Conservation (phyloP, 2,888 invertebrate species). For the Steinernema scapterisci region DNA sequence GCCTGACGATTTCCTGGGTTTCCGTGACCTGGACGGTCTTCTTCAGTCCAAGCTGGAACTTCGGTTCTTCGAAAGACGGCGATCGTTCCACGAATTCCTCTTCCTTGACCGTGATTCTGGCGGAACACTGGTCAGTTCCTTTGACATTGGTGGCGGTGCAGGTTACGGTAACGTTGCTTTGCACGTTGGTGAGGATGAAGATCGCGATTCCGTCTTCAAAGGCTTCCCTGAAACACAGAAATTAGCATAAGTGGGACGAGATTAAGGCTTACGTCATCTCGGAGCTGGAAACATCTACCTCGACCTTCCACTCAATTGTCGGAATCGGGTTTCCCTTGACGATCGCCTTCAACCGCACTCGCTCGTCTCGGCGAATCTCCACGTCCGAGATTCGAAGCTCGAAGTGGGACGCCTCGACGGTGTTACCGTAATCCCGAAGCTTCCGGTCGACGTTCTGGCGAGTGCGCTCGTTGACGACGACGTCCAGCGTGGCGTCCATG, state of each 20-base stretch:
- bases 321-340: conserved; percentile 68
- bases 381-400: conserved; percentile 16
- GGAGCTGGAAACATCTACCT: conserved; percentile 42
- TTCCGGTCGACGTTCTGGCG: neutral
- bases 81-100: neutral
- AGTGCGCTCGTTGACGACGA: conserved; percentile 41
- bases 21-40: conserved; percentile 1
- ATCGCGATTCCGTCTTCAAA: conserved; percentile 55
- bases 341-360: conserved; percentile 52
- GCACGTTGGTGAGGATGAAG: conserved; percentile 40
- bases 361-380: conserved; percentile 32
- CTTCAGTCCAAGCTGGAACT: neutral
- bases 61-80: conserved; percentile 2
- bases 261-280: conserved; percentile 31
- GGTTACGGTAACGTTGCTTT: conserved; percentile 36
- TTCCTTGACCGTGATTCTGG: neutral
- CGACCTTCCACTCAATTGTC: conserved; percentile 62
- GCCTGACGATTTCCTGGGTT: conserved; percentile 37
- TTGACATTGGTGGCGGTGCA: conserved; percentile 48
- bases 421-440: neutral
- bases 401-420: conserved; percentile 9
- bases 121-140: conserved; percentile 39
- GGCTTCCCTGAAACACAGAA: conserved; percentile 33
- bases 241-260: too few species aligned
- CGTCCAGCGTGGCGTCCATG: conserved; percentile 55